phyloP scores from a whole-genome alignment of 2,797 vertebrate species.

The Taeniopygia guttata region DNA sequence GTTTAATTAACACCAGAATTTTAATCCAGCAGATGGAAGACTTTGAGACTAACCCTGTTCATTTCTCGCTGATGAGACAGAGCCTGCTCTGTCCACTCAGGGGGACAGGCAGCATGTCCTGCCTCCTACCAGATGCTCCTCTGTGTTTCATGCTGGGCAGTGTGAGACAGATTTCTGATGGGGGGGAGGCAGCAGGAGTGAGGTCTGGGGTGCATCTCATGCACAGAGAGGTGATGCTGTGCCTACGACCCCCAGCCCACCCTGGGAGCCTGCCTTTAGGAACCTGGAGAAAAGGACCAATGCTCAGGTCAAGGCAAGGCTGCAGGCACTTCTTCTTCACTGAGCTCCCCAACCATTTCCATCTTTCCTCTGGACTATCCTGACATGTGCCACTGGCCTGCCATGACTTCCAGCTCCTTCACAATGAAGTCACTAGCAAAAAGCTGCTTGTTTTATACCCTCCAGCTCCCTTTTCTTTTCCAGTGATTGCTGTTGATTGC shows the following conservation, averaged over 20 bases:
- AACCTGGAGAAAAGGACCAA: not conserved
- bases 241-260: accelerated
- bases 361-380: not conserved
- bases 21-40: not conserved
- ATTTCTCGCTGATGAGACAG: not conserved
- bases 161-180: not conserved
- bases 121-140: not conserved
- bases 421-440: not conserved
- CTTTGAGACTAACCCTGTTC: not conserved
- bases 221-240: not conserved
- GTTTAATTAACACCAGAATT: not conserved
- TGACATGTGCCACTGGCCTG: not conserved
- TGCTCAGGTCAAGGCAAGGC: accelerated
- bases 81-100: not conserved
- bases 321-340: not conserved
- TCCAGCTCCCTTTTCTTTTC: not conserved
- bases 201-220: not conserved
- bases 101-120: not conserved
- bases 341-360: not conserved
- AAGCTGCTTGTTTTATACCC: not conserved
- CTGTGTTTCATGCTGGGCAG: not conserved
- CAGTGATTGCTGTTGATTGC: not conserved
- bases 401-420: not conserved
- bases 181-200: too few relatives aligned
- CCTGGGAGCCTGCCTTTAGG: not conserved